These are phyloP conservation scores for Discoglossus pictus DNA, from an alignment of 2,797 vertebrate species.

Conservation along the genomic window DNA sequence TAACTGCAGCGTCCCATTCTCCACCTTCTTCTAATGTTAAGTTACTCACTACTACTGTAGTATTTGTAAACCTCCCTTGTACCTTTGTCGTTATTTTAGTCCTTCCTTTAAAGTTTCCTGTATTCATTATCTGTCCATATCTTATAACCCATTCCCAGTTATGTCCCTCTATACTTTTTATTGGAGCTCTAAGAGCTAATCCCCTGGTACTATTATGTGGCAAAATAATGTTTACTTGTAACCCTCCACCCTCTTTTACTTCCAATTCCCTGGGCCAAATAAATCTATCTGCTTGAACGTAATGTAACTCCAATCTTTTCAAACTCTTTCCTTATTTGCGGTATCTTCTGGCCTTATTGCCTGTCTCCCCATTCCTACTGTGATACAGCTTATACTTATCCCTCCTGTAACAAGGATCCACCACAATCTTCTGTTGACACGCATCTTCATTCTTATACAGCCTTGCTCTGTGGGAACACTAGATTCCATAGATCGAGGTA, in stretches of 20 bases:
- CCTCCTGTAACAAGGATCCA: constrained; percentile 2
- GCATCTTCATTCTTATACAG: constrained; percentile 1
- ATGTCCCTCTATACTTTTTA: background rate
- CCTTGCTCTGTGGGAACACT: background rate
- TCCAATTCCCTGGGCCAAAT: background rate
- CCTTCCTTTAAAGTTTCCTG: background rate
- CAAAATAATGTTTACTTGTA: background rate
- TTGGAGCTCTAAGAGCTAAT: background rate
- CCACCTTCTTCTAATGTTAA: constrained; percentile 2
- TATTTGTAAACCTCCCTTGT: background rate
- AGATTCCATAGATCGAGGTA: too few species aligned
- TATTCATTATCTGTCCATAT: background rate
- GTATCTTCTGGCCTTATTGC: background rate
- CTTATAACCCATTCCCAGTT: background rate
- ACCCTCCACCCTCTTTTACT: background rate
- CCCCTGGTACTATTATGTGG: background rate
- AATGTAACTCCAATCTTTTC: background rate
- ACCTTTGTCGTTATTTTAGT: background rate
- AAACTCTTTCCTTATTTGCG: background rate
- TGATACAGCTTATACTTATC: background rate
- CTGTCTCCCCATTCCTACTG: background rate
- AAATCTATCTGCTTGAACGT: constrained; percentile 1
- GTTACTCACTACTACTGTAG: background rate
- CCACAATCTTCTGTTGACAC: background rate
- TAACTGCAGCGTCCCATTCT: background rate